Conservation (phyloP, 2,888 invertebrate species). For the Cataglyphis albicans region DNA sequence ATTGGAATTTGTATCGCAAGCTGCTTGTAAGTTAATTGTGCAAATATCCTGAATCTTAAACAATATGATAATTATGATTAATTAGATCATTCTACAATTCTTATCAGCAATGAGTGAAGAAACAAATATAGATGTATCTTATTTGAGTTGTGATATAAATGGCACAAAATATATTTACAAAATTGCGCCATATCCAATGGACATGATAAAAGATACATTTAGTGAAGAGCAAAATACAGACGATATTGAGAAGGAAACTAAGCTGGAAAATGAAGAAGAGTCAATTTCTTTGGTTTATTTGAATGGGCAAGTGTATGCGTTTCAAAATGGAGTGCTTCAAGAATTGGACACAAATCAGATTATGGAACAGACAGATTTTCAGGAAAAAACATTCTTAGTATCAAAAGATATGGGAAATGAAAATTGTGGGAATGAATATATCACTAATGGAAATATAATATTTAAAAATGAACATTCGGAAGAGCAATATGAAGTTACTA, state of each 20-base stretch:
- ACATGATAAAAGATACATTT: slow-evolving; percentile 64
- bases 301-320: slow-evolving; percentile 80
- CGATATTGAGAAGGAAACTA: slow-evolving; percentile 60
- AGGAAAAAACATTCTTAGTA: slow-evolving; percentile 67
- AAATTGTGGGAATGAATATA: slow-evolving; percentile 62
- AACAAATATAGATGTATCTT: slow-evolving; percentile 72
- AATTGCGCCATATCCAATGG: slow-evolving; percentile 68
- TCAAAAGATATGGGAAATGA: slow-evolving; percentile 72
- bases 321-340: slow-evolving; percentile 79
- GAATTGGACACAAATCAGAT: slow-evolving; percentile 76
- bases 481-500: slow-evolving; percentile 70
- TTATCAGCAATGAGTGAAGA: slow-evolving; percentile 73
- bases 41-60: slow-evolving; percentile 51
- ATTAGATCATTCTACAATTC: slow-evolving; percentile 12
- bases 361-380: slow-evolving; percentile 66
- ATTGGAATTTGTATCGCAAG: slow-evolving; percentile 54
- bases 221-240: slow-evolving; percentile 66
- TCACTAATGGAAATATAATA: slow-evolving; percentile 64
- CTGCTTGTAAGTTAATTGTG: slow-evolving; percentile 56
- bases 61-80: slow-evolving; percentile 18
- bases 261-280: slow-evolving; percentile 72
- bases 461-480: slow-evolving; percentile 62
- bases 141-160: slow-evolving; percentile 81
- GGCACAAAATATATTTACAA: slow-evolving; percentile 80
- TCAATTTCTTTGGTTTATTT: slow-evolving; percentile 79